phyloP scores from a whole-genome alignment of 1,140 invertebrate species.

The Drosophila nebulosa region DNA sequence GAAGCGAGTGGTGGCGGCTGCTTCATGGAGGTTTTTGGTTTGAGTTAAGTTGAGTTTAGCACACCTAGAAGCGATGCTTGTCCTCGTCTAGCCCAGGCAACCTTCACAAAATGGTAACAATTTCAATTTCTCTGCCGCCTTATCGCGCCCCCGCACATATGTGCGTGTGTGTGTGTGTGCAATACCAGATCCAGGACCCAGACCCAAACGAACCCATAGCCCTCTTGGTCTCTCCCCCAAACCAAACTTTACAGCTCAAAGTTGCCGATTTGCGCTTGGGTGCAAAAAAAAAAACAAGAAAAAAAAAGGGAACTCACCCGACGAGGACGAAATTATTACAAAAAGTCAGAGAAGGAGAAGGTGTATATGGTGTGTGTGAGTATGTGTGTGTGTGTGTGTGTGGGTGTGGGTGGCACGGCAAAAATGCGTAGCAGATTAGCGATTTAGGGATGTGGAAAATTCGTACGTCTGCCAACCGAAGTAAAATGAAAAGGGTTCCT shows the following conservation, averaged over 20 bases:
- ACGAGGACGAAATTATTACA: conserved; percentile 61
- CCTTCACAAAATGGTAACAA: conserved; percentile 74
- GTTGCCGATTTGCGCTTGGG: conserved; percentile 70
- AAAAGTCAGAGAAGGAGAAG: conserved; percentile 22
- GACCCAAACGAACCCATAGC: conserved; percentile 38
- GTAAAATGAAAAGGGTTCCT: conserved; percentile 46
- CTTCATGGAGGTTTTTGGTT: neutral
- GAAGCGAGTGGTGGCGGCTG: too few species aligned
- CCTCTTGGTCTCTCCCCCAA: conserved; percentile 15
- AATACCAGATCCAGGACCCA: conserved; percentile 5
- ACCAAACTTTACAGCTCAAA: conserved; percentile 65
- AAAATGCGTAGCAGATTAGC: conserved; percentile 78
- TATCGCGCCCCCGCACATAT: conserved; percentile 75
- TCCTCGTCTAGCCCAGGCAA: conserved; percentile 66
- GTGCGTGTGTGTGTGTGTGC: conserved; percentile 7
- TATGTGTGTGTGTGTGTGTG: conserved; percentile 8
- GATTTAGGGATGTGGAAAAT: conserved; percentile 79
- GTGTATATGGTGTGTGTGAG: neutral
- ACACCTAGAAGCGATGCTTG: conserved; percentile 49
- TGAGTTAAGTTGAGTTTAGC: conserved; percentile 24
- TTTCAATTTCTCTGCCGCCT: conserved; percentile 76
- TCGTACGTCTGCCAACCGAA: conserved; percentile 60
- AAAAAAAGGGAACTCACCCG: conserved; percentile 4
- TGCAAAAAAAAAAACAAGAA: conserved; percentile 37
- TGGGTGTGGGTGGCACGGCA: conserved; percentile 45